A percentile compares a stretch with the other conserved stretches of the same genome.
Conservation (phyloP, 1,140 invertebrate species). For the Drosophila leontia region DNA sequence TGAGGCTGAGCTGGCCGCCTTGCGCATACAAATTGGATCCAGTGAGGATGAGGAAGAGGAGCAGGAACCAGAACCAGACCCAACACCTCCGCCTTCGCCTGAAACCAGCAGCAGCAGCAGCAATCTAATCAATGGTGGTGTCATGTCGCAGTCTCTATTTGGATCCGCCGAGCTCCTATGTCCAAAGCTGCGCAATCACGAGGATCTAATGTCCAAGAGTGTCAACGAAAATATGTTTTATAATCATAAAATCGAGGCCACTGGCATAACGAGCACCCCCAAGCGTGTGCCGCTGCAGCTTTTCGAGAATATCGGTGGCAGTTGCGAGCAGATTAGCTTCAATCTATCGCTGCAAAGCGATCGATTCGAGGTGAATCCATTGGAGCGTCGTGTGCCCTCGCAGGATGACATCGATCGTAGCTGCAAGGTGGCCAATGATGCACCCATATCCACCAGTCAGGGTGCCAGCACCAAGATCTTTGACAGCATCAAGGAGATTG, state of each 20-base stretch:
- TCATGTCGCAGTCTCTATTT: conserved; percentile 84
- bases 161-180: conserved; percentile 80
- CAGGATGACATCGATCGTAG: conserved; percentile 95
- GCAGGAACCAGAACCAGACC: conserved; percentile 8
- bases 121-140: conserved; percentile 70
- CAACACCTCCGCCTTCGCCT: conserved; percentile 17
- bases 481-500: conserved; percentile 95
- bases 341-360: conserved; percentile 84
- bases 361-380: conserved; percentile 86
- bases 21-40: conserved; percentile 62
- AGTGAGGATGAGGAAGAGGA: conserved; percentile 33
- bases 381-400: conserved; percentile 87
- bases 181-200: conserved; percentile 63
- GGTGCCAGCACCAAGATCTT: conserved; percentile 92
- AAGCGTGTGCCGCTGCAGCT: conserved; percentile 73
- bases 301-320: conserved; percentile 57
- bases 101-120: conserved; percentile 14
- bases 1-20: conserved; percentile 62
- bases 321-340: conserved; percentile 73
- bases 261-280: conserved; percentile 77
- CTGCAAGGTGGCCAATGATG: conserved; percentile 92
- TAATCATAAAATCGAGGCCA: conserved; percentile 81
- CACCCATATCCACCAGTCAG: conserved; percentile 89
- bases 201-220: conserved; percentile 87
- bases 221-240: conserved; percentile 88